Conservation (phyloP, 2,888 invertebrate genomes). For the Molorchus minor region DNA sequence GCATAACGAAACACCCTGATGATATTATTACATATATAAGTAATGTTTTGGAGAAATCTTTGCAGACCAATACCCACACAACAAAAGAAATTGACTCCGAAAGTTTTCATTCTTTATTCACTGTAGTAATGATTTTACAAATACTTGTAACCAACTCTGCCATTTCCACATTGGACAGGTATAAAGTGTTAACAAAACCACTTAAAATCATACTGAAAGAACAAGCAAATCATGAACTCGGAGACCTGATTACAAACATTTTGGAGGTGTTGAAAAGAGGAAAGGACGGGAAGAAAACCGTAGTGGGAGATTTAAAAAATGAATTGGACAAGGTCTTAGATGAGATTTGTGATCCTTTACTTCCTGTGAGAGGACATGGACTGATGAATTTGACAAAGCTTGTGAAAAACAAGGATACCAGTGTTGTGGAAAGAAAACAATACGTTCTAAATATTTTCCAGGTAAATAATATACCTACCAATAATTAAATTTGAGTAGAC, state of each 20-base stretch:
- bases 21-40: constrained; percentile 65
- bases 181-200: constrained; percentile 53
- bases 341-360: constrained; percentile 74
- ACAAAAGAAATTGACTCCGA: constrained; percentile 47
- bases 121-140: constrained; percentile 54
- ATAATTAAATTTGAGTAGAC: not conserved
- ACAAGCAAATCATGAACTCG: constrained; percentile 51
- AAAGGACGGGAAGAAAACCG: constrained; percentile 13
- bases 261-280: constrained; percentile 31
- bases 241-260: constrained; percentile 47
- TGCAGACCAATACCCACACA: constrained; percentile 46
- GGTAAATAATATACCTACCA: constrained; percentile 60
- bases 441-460: constrained; percentile 77
- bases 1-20: constrained; percentile 63
- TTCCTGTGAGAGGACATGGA: constrained; percentile 86
- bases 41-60: constrained; percentile 57
- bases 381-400: constrained; percentile 77
- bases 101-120: constrained; percentile 54
- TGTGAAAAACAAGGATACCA: constrained; percentile 72
- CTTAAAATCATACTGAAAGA: constrained; percentile 47
- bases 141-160: constrained; percentile 56
- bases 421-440: constrained; percentile 72
- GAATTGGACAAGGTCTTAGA: constrained; percentile 71
- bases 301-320: constrained; percentile 52
- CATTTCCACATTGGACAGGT: constrained; percentile 50